Evolutionary conservation across 2,888 invertebrate genomes (phyloP), one percentile per base, ranked within the genome.

Genomic region (Coecobrya sp.): DNA sequence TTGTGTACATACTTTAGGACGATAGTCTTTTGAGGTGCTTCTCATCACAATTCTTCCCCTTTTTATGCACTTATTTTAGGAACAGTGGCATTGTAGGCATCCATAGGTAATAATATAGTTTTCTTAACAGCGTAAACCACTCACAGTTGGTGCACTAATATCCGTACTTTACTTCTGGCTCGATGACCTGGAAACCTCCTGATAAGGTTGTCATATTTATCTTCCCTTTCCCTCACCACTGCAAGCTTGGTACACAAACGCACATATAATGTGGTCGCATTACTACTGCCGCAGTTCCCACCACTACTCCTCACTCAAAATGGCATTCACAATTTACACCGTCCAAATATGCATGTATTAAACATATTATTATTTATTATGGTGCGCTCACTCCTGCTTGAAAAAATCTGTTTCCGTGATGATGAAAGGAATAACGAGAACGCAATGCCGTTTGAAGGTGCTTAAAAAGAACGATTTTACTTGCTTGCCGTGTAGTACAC

Each of bases 131-230:
- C 81, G 86, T 81, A 81, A 86, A 68, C 65, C 81, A 86, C 86
- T 91, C 86, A 76, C 70, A 79, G 79, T 91, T 70, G 87, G 42
- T 81, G 85, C 94, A 92, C 93, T 94, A 95, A 95, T 95, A 94
- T 93, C 94, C 94, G 93, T 92, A 93, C 93, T 94, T 94, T 94
- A 95, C 93, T 95, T 95, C 94, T 94, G 94, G 94, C 93, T 94
- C 94, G 94, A 95, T 95, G 94, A 95, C 95, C 95, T 94, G 95
- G 95, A 95, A 95, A 94, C 93, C 93, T 93, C 59, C 93, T 92
- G 95, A 95, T 95, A 95, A 95, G 94, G 84, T 86, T 93, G 93
- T 93, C 94, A 93, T 93, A 95, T 95, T 94, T 94, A 95, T 95
- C 94, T 94, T 84, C 93, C 86, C 89, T 81, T 92, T 92, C 93